Base-by-base conservation (phyloP, 2,797 vertebrate species). In the Oophaga sylvatica region DNA sequence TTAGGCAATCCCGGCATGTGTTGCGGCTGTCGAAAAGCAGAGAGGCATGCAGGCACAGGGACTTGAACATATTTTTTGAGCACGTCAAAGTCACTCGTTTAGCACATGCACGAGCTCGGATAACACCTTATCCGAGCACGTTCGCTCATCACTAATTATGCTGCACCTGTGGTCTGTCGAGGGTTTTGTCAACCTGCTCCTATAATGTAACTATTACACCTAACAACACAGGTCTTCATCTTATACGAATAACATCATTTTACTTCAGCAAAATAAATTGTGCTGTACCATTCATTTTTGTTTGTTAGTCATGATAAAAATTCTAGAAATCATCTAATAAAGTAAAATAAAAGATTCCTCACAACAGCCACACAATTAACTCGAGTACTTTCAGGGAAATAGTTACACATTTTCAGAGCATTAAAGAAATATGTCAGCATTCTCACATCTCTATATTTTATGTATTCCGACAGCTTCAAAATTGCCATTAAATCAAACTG, bases 401-500 rank as follows among this genome's bases (percentile, higher is more conserved):
- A 41, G n/a, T 75, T 75, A 22, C 26, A 41, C 31, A 75, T 62
- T 59, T 16, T 48, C 9, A 75, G 68, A 26, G 68, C 56, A 73
- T 82, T 82, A 56, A 59, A 59, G 56, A 80, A 60, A 60, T 60
- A 75, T 75, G 82, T 84, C 82, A 75, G 82, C 70, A 62, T 84
- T 84, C 15, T 71, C 59, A 57, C 56, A 60, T 45, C 70, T 26
- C 82, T 84, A 73, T 80, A 86, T 59, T 80, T 80, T 60, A 84
- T 84, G 19, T 45, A 84, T 73, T 75, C 70, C 71, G 82, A 84
- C 82, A 75, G 71, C 70, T 59, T 59, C 70, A 45, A 75, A 57
- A 73, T 84, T 84, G 82, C 82, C 82, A 84, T 75, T 84, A 84
- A 84, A 84, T 84, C 82, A 84, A 84, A 75, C 82, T 75, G 82